Evolutionary conservation across 2,113 vertebrate species (phyloP).

Genomic region (Willisornis vidua): DNA sequence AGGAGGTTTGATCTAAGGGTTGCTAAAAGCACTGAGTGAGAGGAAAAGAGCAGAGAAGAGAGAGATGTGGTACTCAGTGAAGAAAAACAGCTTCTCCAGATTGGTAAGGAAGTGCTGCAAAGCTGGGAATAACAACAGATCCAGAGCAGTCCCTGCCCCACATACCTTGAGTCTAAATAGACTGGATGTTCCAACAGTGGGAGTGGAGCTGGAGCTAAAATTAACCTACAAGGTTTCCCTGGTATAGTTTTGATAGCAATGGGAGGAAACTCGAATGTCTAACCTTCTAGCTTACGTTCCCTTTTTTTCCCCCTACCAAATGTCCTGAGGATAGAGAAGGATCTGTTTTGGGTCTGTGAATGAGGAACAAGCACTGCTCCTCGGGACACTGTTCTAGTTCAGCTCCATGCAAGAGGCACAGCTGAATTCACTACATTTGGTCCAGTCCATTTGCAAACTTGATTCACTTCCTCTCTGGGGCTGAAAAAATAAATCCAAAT

Average conservation of each 20-base stretch:
- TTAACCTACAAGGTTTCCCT: neutral
- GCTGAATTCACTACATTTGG: neutral
- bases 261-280: neutral
- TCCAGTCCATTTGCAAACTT: constrained; percentile 44
- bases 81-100: neutral
- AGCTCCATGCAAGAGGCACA: neutral
- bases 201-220: neutral
- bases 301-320: neutral
- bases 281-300: neutral
- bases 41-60: neutral
- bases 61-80: neutral
- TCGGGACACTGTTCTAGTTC: neutral
- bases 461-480: constrained; percentile 48
- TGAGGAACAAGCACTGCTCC: neutral
- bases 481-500: constrained; percentile 57
- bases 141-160: neutral
- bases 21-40: neutral
- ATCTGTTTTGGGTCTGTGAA: neutral
- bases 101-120: neutral
- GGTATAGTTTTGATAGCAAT: neutral
- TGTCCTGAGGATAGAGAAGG: neutral
- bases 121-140: neutral
- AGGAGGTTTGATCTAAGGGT: neutral
- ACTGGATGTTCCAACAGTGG: neutral
- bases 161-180: neutral